These are phyloP conservation scores for Athalia cordata DNA, from an alignment of 2,888 invertebrate genomes.

Conservation along the genomic window DNA sequence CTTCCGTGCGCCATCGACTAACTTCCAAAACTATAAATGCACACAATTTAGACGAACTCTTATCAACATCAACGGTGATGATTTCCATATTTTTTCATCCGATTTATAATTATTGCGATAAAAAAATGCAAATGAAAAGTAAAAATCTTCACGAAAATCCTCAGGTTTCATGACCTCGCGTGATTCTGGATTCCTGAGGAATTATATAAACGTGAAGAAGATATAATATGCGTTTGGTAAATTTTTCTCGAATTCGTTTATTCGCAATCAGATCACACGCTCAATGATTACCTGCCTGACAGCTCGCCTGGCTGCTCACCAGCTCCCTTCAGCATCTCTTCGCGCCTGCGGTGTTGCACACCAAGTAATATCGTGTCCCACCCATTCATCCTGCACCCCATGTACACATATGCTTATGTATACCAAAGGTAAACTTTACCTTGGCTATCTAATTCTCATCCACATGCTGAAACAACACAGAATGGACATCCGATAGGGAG, in stretches of 20 bases:
- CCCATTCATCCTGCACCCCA: slow-evolving; percentile 5
- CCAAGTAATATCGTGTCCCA: slow-evolving; percentile 36
- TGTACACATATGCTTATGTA: slow-evolving; percentile 27
- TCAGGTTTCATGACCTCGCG: too few relatives aligned
- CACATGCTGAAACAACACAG: neutral
- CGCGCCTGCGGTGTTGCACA: slow-evolving; percentile 5
- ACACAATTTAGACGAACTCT: too few relatives aligned
- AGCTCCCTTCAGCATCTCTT: neutral
- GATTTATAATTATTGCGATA: too few relatives aligned
- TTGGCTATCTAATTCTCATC: neutral
- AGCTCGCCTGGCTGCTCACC: slow-evolving; percentile 7
- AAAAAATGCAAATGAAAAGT: too few relatives aligned
- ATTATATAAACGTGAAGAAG: too few relatives aligned
- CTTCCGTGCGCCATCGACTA: neutral
- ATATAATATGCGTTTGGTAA: too few relatives aligned
- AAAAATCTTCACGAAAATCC: too few relatives aligned
- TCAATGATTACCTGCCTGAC: slow-evolving; percentile 23
- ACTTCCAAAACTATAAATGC: too few relatives aligned
- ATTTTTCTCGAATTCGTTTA: slow-evolving; percentile 27
- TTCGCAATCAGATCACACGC: slow-evolving; percentile 42
- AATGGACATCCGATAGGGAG: slow-evolving; percentile 15
- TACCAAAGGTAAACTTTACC: slow-evolving; percentile 35
- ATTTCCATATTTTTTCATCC: too few relatives aligned
- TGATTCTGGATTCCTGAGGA: too few relatives aligned
- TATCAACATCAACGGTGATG: too few relatives aligned